Evolutionary conservation across 92 coral and sea anemone species (phyloP), one percentile per base, ranked within the genome.

Genomic region (Hydrozoanthus gracilis): DNA sequence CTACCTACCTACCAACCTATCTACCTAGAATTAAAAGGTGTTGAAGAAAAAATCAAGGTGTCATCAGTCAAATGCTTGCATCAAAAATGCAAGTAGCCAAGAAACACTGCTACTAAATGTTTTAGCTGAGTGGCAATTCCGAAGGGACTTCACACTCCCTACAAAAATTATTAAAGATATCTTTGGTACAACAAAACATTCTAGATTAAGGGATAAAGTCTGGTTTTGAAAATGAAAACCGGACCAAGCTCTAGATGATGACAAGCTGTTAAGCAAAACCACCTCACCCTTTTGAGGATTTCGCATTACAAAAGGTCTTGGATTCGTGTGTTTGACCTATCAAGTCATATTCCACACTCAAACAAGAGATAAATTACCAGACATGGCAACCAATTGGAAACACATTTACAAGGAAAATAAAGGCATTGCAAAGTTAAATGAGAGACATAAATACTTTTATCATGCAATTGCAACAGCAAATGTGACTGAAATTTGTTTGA

Each of bases 101-200:
- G 88, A 70, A 91, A 88, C 60, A 88, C 93, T 55, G 93, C 93
- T 12, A 68, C 93, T 27, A 87, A 91, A 65, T 91, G 93, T 77
- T 77, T 88, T 73, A 27, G 39, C 39, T 48, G 91, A 67, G 74
- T 78, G 8, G 89, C 93, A 56, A 88, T 78, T 27, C 44, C 77
- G 44, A 74, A 91, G 86, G 68, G 84, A 83, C 46, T 70, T 86
- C 54, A 91, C 91, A 61, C 87, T 86, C 27, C 91, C 91, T 7
- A 91, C 93, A 73, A 91, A 88, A 75, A 79, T 79, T 69, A 75
- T 88, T 14, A 54, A 73, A 88, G 86, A 88, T 74, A 79, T 88
- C 48, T 79, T 88, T 62, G 85, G 20, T 82, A 87, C 73, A 87
- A 87, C 51, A 66, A 60, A 76, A 74, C 88, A 80, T 87, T 60